Base-by-base conservation (phyloP, 2,113 vertebrate genomes). In the Passerina amoena region DNA sequence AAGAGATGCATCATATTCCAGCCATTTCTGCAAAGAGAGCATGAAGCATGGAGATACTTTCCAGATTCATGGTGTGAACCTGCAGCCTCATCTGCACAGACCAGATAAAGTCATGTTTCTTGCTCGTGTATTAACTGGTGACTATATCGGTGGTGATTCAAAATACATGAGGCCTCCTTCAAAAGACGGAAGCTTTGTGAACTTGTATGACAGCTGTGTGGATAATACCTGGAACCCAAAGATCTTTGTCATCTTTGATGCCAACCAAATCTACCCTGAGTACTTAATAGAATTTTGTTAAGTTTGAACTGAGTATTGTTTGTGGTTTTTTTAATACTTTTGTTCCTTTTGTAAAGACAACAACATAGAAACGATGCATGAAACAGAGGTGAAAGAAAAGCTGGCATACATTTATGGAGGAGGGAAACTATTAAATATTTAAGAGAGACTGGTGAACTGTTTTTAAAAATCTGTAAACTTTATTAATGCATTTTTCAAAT, bases 191-290 rank as follows among this genome's bases (percentile, higher is more conserved):
- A 99, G 98, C 96, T 98, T 99, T 91, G 98, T 99, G 94, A 99
- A 99, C 97, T 98, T 99, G 60, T 99, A 98, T 21, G 99, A 99
- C 98, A 99, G 99, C 97, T 99, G 99, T 64, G 99, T 99, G 97
- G 99, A 99, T 84, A 99, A 99, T 30, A 98, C 98, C 80, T 98
- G 98, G 97, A 99, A 99, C 86, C 99, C 99, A 92, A 99, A 99
- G 98, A 99, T 99, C 95, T 99, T 99, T 82, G 99, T 99, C 61
- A 98, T 99, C 92, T 99, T 99, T 68, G 99, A 99, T 97, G 98
- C 98, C 97, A 99, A 99, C 97, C 99, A 99, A 96, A 99, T 99
- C 95, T 99, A 99, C 87, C 99, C 99, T 4, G 99, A 99, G 92
- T 99, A 99, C 96, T 97, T 99, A 88, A 99, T 99, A 88, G 98